Base-by-base conservation (phyloP, 2,797 vertebrate species). In the Sebastes jordani region DNA sequence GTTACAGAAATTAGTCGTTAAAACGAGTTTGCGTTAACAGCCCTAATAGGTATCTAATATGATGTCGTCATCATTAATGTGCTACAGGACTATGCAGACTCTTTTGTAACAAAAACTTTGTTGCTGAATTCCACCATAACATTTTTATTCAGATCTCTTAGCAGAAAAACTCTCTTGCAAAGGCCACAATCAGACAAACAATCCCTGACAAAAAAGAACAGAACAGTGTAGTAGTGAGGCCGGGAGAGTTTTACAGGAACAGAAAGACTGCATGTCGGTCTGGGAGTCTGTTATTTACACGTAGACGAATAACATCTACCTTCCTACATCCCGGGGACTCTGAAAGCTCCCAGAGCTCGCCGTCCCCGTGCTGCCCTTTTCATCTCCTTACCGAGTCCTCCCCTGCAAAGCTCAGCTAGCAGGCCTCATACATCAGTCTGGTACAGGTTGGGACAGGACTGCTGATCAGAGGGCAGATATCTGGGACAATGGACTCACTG, bases 381-480 rank as follows among this genome's bases (percentile, higher is more conserved):
- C 60, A 81, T 79, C 42, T 66, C 38, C 70, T 78, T 11, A 22
- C 58, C 0, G 10, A 76, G 55, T 71, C 60, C 63, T 79, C 67
- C 67, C 29, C 76, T 72, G 70, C 30, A 74, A 76, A 75, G 73
- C 84, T 82, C 23, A 78, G 71, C 83, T 88, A 89, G 85, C 86
- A 85, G 82, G 68, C 55, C 49, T 52, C 52, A 80, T 86, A 76
- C 69, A 83, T 92, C 88, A 89, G 76, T 16, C 61, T 11, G 56
- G 58, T 71, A 42, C 88, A 92, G 72, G 92, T 83, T 79, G 59
- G 75, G 81, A 87, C 91, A 85, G 69, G 86, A 86, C 74, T 54
- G 23, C 86, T 84, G 88, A 92, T 92, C 85, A 81, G 68, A 77
- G 78, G 74, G 34, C 77, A 79, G 83, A 90, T 90, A 91, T 90